Percentiles rank a stretch among this genome's conserved stretches.
These are phyloP conservation scores for Callyntrura sp. DNA, from an alignment of 2,888 invertebrate species.

Conservation along the genomic window DNA sequence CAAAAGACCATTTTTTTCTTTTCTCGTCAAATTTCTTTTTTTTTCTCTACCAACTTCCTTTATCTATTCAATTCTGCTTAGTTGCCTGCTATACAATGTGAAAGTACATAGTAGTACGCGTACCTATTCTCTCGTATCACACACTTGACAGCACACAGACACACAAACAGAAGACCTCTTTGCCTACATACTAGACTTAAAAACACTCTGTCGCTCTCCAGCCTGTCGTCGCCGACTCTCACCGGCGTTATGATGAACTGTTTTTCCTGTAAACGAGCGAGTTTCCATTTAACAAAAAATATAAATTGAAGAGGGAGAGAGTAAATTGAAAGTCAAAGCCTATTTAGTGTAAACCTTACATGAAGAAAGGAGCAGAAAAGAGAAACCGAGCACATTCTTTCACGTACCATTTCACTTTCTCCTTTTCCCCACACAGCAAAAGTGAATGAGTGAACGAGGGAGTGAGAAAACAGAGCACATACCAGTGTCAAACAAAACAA, in stretches of 20 bases:
- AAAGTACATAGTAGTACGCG: not conserved
- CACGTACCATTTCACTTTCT: constrained; percentile 56
- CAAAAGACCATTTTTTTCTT: constrained; percentile 18
- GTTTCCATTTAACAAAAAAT: constrained; percentile 45
- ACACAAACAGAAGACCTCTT: not conserved
- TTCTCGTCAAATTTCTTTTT: not conserved
- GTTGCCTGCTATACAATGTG: no score
- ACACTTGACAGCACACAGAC: not conserved
- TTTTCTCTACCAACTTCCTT: not conserved
- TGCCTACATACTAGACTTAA: constrained; percentile 3
- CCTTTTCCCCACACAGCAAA: not conserved
- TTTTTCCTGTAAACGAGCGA: constrained; percentile 12
- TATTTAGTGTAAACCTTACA: constrained; percentile 8
- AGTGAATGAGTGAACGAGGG: not conserved
- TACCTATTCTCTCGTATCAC: not conserved
- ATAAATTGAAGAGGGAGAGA: constrained; percentile 1
- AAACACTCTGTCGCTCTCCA: not conserved
- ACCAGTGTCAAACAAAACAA: not conserved
- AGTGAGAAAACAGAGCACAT: not conserved
- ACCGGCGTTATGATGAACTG: constrained; percentile 40
- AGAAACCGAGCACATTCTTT: constrained; percentile 51
- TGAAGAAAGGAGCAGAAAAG: not conserved
- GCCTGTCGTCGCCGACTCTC: not conserved
- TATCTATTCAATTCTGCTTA: no score
- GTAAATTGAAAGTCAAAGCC: constrained; percentile 63